Conservation (phyloP, 2,797 vertebrate genomes). For the Aulostomus chinensis region DNA sequence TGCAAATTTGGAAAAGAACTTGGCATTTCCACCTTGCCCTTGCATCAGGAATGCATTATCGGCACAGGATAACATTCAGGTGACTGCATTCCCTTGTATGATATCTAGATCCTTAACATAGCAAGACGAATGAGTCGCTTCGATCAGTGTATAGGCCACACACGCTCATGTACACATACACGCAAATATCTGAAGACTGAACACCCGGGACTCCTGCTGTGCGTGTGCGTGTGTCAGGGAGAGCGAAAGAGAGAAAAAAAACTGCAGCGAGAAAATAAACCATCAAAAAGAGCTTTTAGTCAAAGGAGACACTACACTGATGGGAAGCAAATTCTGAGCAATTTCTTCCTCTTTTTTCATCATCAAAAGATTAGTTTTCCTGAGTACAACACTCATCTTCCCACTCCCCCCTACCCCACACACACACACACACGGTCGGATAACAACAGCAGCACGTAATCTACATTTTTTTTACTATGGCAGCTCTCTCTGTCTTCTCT, state of each 20-base stretch:
- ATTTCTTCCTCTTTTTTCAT: constrained; percentile 51
- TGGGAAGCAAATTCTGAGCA: constrained; percentile 32
- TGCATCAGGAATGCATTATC: no score
- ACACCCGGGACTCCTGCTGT: constrained; percentile 1
- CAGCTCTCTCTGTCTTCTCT: background rate
- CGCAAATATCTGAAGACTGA: background rate
- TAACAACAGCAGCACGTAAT: constrained; percentile 6
- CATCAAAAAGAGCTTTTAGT: constrained; percentile 41
- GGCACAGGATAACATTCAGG: no score
- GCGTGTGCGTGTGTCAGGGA: background rate
- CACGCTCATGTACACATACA: no score
- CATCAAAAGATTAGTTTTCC: constrained; percentile 54
- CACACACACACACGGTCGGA: constrained; percentile 2
- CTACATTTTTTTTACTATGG: background rate
- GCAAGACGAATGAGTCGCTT: no score
- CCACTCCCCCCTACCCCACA: background rate
- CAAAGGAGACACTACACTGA: constrained; percentile 41
- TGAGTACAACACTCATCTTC: constrained; percentile 18
- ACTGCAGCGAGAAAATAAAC: constrained; percentile 28
- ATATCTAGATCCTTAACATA: no score
- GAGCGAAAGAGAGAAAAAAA: background rate
- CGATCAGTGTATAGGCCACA: no score
- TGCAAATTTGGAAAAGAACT: no score
- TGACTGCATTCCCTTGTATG: no score
- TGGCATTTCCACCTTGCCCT: no score